A percentile compares a stretch with the other conserved stretches of the same genome.
Evolutionary conservation across 2,888 invertebrate genomes (phyloP).

Genomic region (Pedicia rivosa): DNA sequence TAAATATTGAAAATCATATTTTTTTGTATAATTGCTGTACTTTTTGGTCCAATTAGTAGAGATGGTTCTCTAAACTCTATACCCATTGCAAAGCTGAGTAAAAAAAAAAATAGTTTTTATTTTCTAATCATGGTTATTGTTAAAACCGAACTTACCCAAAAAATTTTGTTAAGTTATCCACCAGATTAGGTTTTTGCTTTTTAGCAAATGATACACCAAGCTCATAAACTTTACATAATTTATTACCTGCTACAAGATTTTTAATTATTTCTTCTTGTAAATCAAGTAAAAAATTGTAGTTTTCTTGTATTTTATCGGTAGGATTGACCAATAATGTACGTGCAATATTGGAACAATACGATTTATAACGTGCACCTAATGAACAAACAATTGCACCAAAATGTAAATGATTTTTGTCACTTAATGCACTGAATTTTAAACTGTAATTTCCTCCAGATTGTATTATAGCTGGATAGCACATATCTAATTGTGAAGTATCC

Average conservation of each 20-base stretch:
- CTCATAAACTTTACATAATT: constrained; percentile 77
- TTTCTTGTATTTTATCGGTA: constrained; percentile 55
- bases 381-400: constrained; percentile 94
- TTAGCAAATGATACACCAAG: constrained; percentile 66
- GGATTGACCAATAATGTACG: constrained; percentile 95
- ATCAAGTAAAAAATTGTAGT: constrained; percentile 81
- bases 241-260: constrained; percentile 62
- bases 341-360: constrained; percentile 95
- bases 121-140: constrained; percentile 18
- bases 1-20: constrained; percentile 96
- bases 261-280: constrained; percentile 84
- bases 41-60: constrained; percentile 82
- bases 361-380: constrained; percentile 87
- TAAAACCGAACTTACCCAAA: too few relatives aligned
- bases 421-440: constrained; percentile 89
- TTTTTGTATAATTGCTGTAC: constrained; percentile 59
- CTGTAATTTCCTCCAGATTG: constrained; percentile 98
- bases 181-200: constrained; percentile 67
- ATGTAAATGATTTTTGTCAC: constrained; percentile 86
- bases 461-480: constrained; percentile 97
- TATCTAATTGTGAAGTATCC: constrained; percentile 79
- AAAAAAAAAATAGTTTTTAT: constrained; percentile 22
- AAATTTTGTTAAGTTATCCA: constrained; percentile 83
- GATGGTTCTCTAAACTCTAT: constrained; percentile 96
- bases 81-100: constrained; percentile 97